Evolutionary conservation across 2,797 vertebrate species (phyloP), one percentile per base, ranked within the genome.

Genomic region (Crenichthys baileyi): DNA sequence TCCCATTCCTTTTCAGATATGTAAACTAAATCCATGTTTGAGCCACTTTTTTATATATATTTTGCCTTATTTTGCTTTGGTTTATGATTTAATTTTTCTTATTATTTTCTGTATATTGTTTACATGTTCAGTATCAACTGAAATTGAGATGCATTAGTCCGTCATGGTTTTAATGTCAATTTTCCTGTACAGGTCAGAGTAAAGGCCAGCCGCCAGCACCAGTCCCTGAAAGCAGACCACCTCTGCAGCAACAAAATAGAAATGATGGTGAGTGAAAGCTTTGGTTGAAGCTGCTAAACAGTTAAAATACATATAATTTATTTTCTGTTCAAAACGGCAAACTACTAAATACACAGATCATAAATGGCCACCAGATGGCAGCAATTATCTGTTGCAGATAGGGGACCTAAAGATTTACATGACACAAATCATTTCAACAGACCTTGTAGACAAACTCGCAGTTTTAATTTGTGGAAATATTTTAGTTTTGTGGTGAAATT

Each of bases 211-310:
- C 93, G 79, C 29, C 88, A 1, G 89, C 82, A 2, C 75, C 92
- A 1, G 77, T 24, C 73, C 84, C 92, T 53, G 77, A 87, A 65
- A 71, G 0, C 74, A 93, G 94, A 1, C 68, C 88, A 31, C 92
- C 92, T 0, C 87, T 96, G 22, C 94, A 94, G 71, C 80, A 80
- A 48, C 94, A 95, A 77, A 95, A 94, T 51, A 85, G 72, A 86
- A 93, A 90, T 73, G 94, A 94, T 72, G 79, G 95, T 95, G 80
- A 88, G 76, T n/a, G 31, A 0, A 63, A 7, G 24, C 70, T 24
- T 71, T 46, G 39, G 8, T 29, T 67, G 51, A 0, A 26, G 11
- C 18, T 73, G 2, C 13, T 79, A 3, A 72, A 55, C 48, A 20
- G 29, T 46, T 12, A 22, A 74, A 73, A 70, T 15, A 1, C n/a